Evolutionary conservation across 2,888 invertebrate species (phyloP), one percentile per base, ranked within the genome.

Genomic region (Keiferia lycopersicella): DNA sequence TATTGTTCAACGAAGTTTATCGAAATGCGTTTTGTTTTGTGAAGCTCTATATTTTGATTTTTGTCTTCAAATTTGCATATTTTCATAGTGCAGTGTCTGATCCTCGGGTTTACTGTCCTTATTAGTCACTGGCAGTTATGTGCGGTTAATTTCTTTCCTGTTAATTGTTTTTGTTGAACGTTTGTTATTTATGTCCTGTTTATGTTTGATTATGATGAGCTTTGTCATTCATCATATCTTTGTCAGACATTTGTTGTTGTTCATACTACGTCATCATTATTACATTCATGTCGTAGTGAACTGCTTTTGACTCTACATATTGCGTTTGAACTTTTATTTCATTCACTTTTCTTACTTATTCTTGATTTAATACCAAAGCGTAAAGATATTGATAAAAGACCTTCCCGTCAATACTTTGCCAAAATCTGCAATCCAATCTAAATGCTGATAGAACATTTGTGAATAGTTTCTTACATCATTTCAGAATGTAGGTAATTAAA

Each of bases 1-100:
- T 76, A 16, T 77, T 75, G 71, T 63, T 69, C 74, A 71, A 67
- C 73, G 86, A 88, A 87, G 82, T 87, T 87, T 84, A 76, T 87
- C 83, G 84, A 83, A 84, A 85, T 79, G 77, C 68, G 75, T 77
- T 74, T 66, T 78, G 71, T 75, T 74, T 76, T 73, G 62, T 61
- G 71, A 73, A 73, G 65, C 59, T 67, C 67, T 69, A 68, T 38
- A 62, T 57, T 65, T 67, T 67, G 68, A 64, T 34, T 61, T 50
- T 20, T 4, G 26, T 4, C n/a, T 16, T 48, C 2, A 30, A 70
- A 12, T 60, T 45, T 41, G 22, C 26, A 2, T 45, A 22, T 26
- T 45, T 60, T 60, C 45, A 11, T 10, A 34, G 56, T 56, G 26
- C 26, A 34, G 51, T 30, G 57, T 57, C 30, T 20, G 66, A 74